Conservation (phyloP, 2,113 vertebrate genomes). For the Mellivora capensis region DNA sequence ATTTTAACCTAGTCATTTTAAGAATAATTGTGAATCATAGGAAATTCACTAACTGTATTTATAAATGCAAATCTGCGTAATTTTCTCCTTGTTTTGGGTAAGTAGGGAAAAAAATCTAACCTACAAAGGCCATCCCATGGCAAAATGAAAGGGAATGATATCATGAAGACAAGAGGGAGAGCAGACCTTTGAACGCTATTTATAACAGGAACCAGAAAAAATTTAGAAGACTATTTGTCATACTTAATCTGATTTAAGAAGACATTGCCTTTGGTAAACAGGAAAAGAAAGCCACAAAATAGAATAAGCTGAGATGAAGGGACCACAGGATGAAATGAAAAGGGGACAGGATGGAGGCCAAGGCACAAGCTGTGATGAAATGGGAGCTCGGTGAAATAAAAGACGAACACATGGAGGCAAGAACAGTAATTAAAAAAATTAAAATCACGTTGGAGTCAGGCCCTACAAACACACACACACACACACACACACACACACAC, state of each 20-base stretch:
- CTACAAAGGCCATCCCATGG: background rate
- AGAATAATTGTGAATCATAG: background rate
- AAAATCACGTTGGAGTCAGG: background rate
- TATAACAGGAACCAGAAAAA: conserved; percentile 59
- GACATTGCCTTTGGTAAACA: conserved; percentile 70
- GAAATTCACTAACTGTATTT: background rate
- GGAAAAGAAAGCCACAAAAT: conserved; percentile 64
- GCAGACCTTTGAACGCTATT: background rate
- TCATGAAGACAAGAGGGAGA: conserved; percentile 17
- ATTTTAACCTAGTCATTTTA: background rate
- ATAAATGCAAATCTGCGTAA: background rate
- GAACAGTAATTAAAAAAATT: background rate
- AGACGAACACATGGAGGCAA: background rate
- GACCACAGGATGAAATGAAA: conserved; percentile 40
- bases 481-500: rapidly evolving
- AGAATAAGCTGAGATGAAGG: conserved; percentile 60
- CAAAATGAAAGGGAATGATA: background rate
- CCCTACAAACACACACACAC: background rate
- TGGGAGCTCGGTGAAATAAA: background rate
- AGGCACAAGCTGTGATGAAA: background rate
- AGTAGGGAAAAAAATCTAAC: background rate
- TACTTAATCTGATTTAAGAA: conserved; percentile 70
- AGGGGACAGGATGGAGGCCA: conserved; percentile 20
- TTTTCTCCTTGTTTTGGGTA: background rate
- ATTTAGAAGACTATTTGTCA: conserved; percentile 67